Base-by-base conservation (phyloP, 2,888 invertebrate genomes). In the Strigamia crassipes region DNA sequence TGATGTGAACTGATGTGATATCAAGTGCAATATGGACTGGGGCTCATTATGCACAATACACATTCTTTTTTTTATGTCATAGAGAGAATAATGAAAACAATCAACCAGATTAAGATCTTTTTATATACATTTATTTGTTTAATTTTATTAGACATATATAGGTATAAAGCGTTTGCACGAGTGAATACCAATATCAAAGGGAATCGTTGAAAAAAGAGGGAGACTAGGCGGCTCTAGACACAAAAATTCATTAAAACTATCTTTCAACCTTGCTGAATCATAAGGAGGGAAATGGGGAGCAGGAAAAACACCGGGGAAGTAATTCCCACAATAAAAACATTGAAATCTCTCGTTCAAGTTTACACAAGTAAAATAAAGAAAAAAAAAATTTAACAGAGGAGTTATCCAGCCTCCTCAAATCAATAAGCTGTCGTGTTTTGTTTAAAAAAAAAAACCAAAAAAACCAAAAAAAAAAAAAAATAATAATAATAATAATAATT, bases 81-180 rank as follows among this genome's bases (percentile, higher is more conserved):
- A 38, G 78, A 56, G 56, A 56, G 56, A 42, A 79, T 79, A 79
- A 79, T 79, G 41, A 79, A 80, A 81, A 78, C 51, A 82, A 82
- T 46, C 51, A 78, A 82, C 73, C 77, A 78, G 56, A 83, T 82
- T 42, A 82, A 83, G 82, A 82, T 56, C 56, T 56, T 56, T 84
- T 84, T 83, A 83, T 84, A 84, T 84, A 84, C 84, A 84, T 84
- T 84, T 84, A 84, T 84, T 84, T 83, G 82, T 83, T 82, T 83
- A 82, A 82, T 84, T 83, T 83, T 83, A 81, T 84, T 83, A 82
- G 84, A 84, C 84, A 84, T 84, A 84, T 84, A 84, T 84, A 84
- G 82, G 83, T 84, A 84, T 84, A 84, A 84, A 84, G 84, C 84
- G 83, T 84, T 84, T 84, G 84, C 83, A 84, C 84, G 84, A 84